phyloP scores from a whole-genome alignment of 1,140 invertebrate genomes.

The Ceratina calcarata region DNA sequence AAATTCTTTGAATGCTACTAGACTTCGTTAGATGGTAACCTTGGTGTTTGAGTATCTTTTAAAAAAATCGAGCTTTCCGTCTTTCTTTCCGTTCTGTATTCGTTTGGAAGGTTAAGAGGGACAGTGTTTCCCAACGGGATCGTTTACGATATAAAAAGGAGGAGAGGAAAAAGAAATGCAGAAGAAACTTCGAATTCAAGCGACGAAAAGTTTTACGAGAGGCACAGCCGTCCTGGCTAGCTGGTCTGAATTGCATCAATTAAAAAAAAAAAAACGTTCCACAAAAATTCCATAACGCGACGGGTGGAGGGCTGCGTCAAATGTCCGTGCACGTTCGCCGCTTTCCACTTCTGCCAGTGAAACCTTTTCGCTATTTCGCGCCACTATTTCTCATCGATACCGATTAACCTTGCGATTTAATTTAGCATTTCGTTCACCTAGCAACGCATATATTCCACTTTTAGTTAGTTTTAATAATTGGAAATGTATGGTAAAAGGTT shows the following conservation, averaged over 20 bases:
- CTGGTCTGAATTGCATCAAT: constrained; percentile 69
- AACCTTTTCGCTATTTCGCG: constrained; percentile 62
- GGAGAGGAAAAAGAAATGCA: not conserved
- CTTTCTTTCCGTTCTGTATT: not conserved
- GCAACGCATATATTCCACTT: not conserved
- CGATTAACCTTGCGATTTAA: constrained; percentile 46
- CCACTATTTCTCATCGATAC: constrained; percentile 52
- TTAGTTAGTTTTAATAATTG: not conserved
- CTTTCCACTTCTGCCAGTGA: constrained; percentile 53
- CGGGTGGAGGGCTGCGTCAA: constrained; percentile 54
- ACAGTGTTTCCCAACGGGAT: constrained; percentile 52
- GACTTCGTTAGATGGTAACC: not conserved
- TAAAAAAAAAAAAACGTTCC: constrained; percentile 66
- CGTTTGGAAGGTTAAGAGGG: constrained; percentile 25
- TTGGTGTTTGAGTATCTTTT: not conserved
- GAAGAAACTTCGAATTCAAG: constrained; percentile 53
- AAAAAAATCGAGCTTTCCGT: not conserved
- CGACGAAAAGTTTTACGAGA: constrained; percentile 68
- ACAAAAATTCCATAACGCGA: constrained; percentile 68
- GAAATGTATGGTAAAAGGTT: not conserved
- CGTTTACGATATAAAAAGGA: constrained; percentile 41
- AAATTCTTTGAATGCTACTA: not conserved
- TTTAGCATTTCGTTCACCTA: not conserved
- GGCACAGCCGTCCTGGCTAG: constrained; percentile 53
- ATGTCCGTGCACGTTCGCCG: constrained; percentile 57